A percentile compares a stretch with the other conserved stretches of the same genome.
Conservation (phyloP, 2,797 vertebrate genomes). For the Gastrophryne carolinensis region DNA sequence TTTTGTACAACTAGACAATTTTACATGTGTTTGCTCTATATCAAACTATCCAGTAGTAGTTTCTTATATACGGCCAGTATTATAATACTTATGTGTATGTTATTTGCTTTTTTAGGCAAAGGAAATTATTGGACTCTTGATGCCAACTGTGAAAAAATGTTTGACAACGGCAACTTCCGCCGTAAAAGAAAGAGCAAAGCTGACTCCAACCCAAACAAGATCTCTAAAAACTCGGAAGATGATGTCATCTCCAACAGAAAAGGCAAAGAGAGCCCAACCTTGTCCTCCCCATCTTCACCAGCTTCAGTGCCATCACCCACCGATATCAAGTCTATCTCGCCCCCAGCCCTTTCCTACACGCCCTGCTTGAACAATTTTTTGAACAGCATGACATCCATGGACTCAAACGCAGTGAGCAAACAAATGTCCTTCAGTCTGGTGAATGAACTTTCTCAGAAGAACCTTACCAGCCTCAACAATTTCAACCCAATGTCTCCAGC, state of each 20-base stretch:
- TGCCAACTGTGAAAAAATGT: constrained; percentile 98
- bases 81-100: no score
- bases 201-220: constrained; percentile 64
- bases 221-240: constrained; percentile 73
- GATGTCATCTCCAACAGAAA: constrained; percentile 59
- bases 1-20: no score
- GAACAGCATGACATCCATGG: constrained; percentile 81
- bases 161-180: constrained; percentile 96
- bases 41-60: no score
- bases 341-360: constrained; percentile 65
- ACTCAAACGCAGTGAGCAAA: constrained; percentile 64
- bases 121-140: constrained; percentile 98
- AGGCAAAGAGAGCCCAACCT: constrained; percentile 67
- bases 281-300: constrained; percentile 73
- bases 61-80: no score
- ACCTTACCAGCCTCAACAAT: constrained; percentile 80
- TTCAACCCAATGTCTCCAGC: constrained; percentile 65
- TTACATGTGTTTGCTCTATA: no score
- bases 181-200: constrained; percentile 90
- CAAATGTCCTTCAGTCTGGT: constrained; percentile 74
- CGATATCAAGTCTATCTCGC: constrained; percentile 70
- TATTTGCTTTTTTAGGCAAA: constrained; percentile 79
- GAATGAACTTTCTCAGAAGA: constrained; percentile 80
- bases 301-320: constrained; percentile 74
- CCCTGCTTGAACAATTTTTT: constrained; percentile 90